Evolutionary conservation across 2,113 vertebrate species (phyloP), one percentile per base, ranked within the genome.

Genomic region (Hypanus sabinus): DNA sequence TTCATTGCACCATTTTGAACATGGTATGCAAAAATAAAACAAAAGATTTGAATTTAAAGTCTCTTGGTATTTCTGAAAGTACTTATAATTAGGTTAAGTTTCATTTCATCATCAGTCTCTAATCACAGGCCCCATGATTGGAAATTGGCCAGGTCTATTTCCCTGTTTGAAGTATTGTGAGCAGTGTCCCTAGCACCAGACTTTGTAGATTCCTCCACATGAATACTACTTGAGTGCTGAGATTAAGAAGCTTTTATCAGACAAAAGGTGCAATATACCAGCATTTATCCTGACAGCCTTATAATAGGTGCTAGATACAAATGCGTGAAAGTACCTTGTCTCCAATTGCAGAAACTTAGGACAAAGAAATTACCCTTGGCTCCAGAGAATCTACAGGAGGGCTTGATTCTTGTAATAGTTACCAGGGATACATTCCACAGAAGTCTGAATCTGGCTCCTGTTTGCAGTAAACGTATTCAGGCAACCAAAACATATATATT

Each of bases 291-390:
- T 16, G 83, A 88, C 83, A 88, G 57, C 57, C 27, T 88, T 62
- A 88, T 88, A 88, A 88, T 62, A 88, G 83, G 60, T 88, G 83
- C 27, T 88, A 12, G 83, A n/a, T 27, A 60, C 57, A 62, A 88
- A 62, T 88, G 3, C 11, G n/a, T 62, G 30, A 55, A 57, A 85
- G 9, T 60, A 85, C 46, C 81, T 85, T 60, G 46, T 57, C 81
- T 85, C 55, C 46, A 87, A 27, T 87, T 87, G 83, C 30, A 24
- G 57, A 18, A 88, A 24, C 30, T 60, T 11, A 88, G 57, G 30
- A 60, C 57, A 60, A 88, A 88, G 57, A 60, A 88, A 88, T 88
- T 57, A 88, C 27, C 16, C 46, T 12, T 62, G 57, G 27, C 83
- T 62, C 57, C 57, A n/a, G 4, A 88, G 30, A 62, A 88, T 62